Evolutionary conservation across 1,140 invertebrate genomes (phyloP).

Genomic region (Drosophila burlai): DNA sequence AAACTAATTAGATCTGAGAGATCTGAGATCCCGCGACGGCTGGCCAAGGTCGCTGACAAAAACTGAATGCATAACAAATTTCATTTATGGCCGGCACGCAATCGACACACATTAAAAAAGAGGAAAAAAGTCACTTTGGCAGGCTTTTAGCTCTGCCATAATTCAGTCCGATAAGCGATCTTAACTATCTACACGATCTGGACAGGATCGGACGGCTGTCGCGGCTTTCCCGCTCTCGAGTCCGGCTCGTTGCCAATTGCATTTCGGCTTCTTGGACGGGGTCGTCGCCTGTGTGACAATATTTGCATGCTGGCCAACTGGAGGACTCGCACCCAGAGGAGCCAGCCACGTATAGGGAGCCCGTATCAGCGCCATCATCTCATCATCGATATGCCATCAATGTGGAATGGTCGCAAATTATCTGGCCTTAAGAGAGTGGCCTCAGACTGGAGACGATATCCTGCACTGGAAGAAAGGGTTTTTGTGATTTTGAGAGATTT

Average conservation of each 20-base stretch:
- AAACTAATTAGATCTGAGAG: conserved; percentile 45
- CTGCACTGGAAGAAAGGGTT: conserved; percentile 5
- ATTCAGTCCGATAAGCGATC: conserved; percentile 78
- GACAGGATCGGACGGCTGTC: conserved; percentile 45
- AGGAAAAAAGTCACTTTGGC: conserved; percentile 56
- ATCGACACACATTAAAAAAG: conserved; percentile 32
- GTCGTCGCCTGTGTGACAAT: conserved; percentile 66
- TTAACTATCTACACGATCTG: conserved; percentile 82
- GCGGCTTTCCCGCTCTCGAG: conserved; percentile 23
- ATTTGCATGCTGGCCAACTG: conserved; percentile 62
- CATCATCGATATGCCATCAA: conserved; percentile 79
- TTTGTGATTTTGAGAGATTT: background rate
- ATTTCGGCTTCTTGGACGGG: conserved; percentile 46
- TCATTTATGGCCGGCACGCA: conserved; percentile 51
- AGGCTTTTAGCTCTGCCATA: conserved; percentile 81
- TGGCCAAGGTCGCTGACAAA: conserved; percentile 52
- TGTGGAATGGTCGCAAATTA: conserved; percentile 80
- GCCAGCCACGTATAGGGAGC: conserved; percentile 9
- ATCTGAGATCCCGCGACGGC: conserved; percentile 23
- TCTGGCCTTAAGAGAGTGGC: conserved; percentile 60
- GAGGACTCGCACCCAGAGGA: conserved; percentile 21
- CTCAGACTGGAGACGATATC: background rate
- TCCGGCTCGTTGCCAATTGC: conserved; percentile 53
- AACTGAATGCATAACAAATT: conserved; percentile 70
- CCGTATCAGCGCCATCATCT: conserved; percentile 76